phyloP scores from a whole-genome alignment of 2,797 vertebrate genomes.

The Myotis pilosus region DNA sequence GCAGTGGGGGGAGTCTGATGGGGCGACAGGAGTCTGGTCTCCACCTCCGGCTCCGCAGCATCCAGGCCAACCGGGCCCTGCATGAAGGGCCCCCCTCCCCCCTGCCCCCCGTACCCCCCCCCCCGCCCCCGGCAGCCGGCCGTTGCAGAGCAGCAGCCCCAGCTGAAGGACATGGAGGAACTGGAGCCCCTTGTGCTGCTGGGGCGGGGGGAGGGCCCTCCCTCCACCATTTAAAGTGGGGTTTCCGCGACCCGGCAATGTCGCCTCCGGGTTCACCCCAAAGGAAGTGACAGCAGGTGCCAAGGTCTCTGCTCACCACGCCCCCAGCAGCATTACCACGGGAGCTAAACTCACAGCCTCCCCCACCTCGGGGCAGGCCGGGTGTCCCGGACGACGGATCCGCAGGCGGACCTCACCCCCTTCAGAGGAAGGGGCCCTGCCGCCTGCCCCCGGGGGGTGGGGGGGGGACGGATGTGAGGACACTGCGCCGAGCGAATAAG shows the following conservation, averaged over 20 bases:
- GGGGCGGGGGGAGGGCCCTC: fast-evolving
- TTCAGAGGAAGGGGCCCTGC: no score
- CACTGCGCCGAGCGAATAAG: fast-evolving
- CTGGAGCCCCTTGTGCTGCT: fast-evolving
- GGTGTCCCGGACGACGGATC: no score
- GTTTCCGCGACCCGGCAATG: fast-evolving
- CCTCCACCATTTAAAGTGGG: fast-evolving
- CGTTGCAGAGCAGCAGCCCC: no score
- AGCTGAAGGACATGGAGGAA: fast-evolving
- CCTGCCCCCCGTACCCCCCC: neutral
- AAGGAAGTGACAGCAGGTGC: no score
- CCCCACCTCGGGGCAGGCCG: no score
- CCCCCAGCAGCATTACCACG: neutral
- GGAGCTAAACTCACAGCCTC: neutral
- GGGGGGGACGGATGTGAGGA: fast-evolving
- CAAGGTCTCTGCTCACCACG: fast-evolving
- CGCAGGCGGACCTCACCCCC: no score
- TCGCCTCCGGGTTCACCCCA: neutral
- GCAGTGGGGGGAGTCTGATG: no score
- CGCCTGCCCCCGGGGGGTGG: fast-evolving
- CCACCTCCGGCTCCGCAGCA: fast-evolving
- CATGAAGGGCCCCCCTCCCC: neutral
- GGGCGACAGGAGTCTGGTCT: neutral
- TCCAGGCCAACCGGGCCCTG: no score
- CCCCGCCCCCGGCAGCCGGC: no score